Conservation (phyloP, 2,888 invertebrate genomes). For the Cheilosia urbana region DNA sequence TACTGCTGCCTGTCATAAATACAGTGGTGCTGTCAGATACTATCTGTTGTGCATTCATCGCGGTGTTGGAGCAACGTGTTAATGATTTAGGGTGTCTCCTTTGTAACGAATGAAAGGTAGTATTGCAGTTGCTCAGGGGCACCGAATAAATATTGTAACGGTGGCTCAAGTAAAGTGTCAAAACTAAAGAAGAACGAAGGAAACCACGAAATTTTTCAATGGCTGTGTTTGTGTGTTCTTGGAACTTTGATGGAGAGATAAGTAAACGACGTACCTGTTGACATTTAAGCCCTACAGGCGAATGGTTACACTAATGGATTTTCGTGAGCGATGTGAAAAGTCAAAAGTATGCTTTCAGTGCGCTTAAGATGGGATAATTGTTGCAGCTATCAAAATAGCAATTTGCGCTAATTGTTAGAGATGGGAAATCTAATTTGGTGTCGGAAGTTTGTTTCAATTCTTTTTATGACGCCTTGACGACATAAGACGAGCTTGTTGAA, state of each 20-base stretch:
- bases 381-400: no score
- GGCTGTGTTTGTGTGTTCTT: background rate
- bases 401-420: no score
- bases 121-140: conserved; percentile 7
- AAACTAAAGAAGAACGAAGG: conserved; percentile 9
- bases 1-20: conserved; percentile 45
- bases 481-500: no score
- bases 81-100: conserved; percentile 43
- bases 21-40: conserved; percentile 51
- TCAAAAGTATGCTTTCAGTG: background rate
- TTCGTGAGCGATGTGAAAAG: background rate
- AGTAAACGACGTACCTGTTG: background rate
- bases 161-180: conserved; percentile 15
- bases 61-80: conserved; percentile 25
- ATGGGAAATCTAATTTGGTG: no score
- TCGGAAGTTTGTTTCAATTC: no score
- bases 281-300: background rate
- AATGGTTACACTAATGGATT: background rate
- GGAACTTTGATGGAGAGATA: background rate
- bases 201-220: conserved; percentile 5
- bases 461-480: no score
- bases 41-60: conserved; percentile 48
- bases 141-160: conserved; percentile 24
- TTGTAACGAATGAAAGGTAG: background rate
- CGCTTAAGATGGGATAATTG: no score